Evolutionary conservation across 2,113 vertebrate species (phyloP).

Genomic region (Anser brachyrhynchus): DNA sequence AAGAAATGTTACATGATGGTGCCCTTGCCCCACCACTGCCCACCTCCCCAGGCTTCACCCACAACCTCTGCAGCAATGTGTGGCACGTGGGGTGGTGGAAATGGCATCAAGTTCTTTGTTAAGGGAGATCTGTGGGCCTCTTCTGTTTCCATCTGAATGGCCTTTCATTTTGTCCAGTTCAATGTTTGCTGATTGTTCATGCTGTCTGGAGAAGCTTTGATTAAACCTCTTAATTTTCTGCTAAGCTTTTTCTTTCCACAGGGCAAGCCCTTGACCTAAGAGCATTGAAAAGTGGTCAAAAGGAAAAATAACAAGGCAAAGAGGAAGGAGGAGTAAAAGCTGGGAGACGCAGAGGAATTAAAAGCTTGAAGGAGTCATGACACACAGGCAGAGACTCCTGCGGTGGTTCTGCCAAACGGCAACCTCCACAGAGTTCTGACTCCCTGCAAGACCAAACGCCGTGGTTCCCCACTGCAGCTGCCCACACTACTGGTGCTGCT

Average conservation of each 20-base stretch:
- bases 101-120: background rate
- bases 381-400: background rate
- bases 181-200: conserved; percentile 19
- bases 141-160: conserved; percentile 42
- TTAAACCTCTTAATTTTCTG: conserved; percentile 59
- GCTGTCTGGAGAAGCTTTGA: conserved; percentile 53
- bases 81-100: background rate
- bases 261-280: conserved; percentile 31
- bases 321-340: background rate
- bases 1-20: conserved; percentile 80
- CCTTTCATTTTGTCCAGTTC: conserved; percentile 45
- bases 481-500: background rate
- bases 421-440: background rate
- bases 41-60: conserved; percentile 62
- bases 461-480: background rate
- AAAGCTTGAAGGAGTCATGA: background rate
- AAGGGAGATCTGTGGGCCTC: background rate
- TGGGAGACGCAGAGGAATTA: background rate
- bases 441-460: background rate
- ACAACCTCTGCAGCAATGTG: conserved; percentile 47
- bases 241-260: conserved; percentile 16
- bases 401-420: background rate
- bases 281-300: conserved; percentile 21
- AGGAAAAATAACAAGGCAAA: conserved; percentile 45
- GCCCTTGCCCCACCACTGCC: background rate